Evolutionary conservation across 2,888 invertebrate genomes (phyloP).

Genomic region (Harmothoe impar): DNA sequence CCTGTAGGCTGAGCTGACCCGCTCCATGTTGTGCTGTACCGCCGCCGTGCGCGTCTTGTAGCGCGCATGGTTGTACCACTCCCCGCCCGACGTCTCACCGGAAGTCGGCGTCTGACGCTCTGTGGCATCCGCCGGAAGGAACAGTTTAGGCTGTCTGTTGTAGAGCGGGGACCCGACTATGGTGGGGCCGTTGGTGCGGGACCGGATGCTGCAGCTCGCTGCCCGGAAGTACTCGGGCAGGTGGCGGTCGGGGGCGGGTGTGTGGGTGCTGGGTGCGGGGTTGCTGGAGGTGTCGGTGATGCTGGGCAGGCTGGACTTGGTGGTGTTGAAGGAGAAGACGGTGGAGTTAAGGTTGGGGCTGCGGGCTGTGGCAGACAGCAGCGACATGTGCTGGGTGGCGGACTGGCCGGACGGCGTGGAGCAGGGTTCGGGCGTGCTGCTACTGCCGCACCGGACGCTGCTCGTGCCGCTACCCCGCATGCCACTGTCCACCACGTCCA

Average conservation of each 20-base stretch:
- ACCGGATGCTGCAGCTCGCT: not conserved
- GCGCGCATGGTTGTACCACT: conserved; percentile 10
- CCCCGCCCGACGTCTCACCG: not conserved
- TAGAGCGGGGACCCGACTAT: conserved; percentile 1
- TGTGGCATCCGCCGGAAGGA: not conserved
- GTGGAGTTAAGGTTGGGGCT: not conserved
- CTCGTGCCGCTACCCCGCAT: not conserved
- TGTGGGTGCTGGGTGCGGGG: not conserved
- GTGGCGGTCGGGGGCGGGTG: not conserved
- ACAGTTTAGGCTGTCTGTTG: not conserved
- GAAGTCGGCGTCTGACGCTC: not conserved
- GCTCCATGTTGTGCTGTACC: not conserved
- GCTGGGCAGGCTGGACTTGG: conserved; percentile 32
- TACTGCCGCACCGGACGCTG: not conserved
- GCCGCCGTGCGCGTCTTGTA: conserved; percentile 27
- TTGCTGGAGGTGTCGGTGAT: conserved; percentile 10
- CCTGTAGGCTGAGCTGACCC: conserved; percentile 28
- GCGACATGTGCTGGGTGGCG: not conserved
- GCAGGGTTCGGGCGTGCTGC: not conserved
- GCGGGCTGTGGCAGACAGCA: too few relatives aligned
- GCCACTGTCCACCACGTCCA: not conserved
- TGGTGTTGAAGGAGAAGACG: not conserved
- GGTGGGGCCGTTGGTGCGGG: conserved; percentile 20
- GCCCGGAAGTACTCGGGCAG: not conserved
- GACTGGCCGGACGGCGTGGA: not conserved